phyloP scores from a whole-genome alignment of 1,140 invertebrate species.

The Drosophila sturtevanti region DNA sequence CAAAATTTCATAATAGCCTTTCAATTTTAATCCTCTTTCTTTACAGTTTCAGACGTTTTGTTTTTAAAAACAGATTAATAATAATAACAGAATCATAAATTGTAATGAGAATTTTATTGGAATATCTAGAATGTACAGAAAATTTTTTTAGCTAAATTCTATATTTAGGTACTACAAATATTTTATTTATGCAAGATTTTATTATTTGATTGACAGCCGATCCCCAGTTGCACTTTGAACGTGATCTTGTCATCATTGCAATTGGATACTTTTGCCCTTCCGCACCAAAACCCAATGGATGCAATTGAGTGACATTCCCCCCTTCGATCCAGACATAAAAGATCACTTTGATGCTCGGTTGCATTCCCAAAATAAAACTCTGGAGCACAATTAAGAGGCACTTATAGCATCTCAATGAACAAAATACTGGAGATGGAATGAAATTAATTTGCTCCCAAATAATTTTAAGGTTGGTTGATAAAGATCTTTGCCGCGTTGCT shows the following conservation, averaged over 20 bases:
- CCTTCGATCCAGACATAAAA: slow-evolving; percentile 26
- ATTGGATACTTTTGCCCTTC: slow-evolving; percentile 60
- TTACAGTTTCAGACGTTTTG: too few species aligned
- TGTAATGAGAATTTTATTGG: too few species aligned
- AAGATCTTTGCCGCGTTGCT: slow-evolving; percentile 34
- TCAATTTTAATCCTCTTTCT: too few species aligned
- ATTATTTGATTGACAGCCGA: slow-evolving; percentile 69
- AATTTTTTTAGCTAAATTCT: slow-evolving; percentile 14
- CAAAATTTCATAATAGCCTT: too few species aligned
- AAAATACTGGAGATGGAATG: not conserved
- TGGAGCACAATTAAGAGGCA: slow-evolving; percentile 59
- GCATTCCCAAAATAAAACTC: slow-evolving; percentile 66
- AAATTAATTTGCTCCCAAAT: slow-evolving; percentile 39
- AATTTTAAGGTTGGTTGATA: slow-evolving; percentile 55
- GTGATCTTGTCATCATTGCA: slow-evolving; percentile 75
- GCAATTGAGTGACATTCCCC: slow-evolving; percentile 32
- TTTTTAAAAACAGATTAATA: too few species aligned
- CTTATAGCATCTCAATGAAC: slow-evolving; percentile 43
- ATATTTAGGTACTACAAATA: slow-evolving; percentile 35
- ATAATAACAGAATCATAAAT: too few species aligned
- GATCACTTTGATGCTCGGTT: slow-evolving; percentile 34
- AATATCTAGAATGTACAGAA: too few species aligned
- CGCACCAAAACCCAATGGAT: not conserved
- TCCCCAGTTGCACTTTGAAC: slow-evolving; percentile 69
- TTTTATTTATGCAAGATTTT: slow-evolving; percentile 34